Evolutionary conservation across 2,797 vertebrate species (phyloP), one percentile per base, ranked within the genome.

Genomic region (Pelobates cultripes): DNA sequence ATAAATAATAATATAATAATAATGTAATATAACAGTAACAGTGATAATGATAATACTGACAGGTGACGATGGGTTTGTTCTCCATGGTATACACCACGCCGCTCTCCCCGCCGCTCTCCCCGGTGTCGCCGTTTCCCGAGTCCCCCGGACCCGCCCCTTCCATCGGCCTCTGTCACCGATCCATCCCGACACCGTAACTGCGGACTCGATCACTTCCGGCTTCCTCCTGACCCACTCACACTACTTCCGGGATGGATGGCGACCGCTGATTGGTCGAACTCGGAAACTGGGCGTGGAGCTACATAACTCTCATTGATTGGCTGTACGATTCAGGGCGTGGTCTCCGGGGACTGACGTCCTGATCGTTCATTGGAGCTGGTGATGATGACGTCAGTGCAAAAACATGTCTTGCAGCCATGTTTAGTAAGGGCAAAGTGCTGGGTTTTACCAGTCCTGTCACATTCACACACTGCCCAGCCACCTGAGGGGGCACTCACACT

Each of bases 161-260:
- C 80, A 82, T 82, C 17, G 69, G 75, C 57, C 57, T 75, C 80
- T 74, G 60, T 82, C 75, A 82, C 80, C 14, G 75, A 41, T 82
- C 80, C 80, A 82, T 82, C 43, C 74, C 67, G 75, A 17, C n/a
- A 10, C n/a, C 55, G 44, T 57, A 17, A 55, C 74, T 3, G 43
- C 72, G n/a, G n/a, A n/a, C n/a, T n/a, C n/a, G n/a, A n/a, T n/a
- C 74, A 77, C 80, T 82, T 82, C 80, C 80, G 74, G 57, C 80
- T 82, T 82, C 80, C 74, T 77, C 40, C 61, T 63, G 28, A 71
- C 12, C n/a, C 41, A 7, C 12, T 12, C 3, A 61, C 1, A 60
- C 45, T 41, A 43, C 45, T 77, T 77, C 80, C 80, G 80, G 60
- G 28, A 8, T 1, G 15, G 7, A 10, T 28, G 4, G 63, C 10